Evolutionary conservation across 2,888 invertebrate genomes (phyloP).

Genomic region (Lissocephala sabroskyi): DNA sequence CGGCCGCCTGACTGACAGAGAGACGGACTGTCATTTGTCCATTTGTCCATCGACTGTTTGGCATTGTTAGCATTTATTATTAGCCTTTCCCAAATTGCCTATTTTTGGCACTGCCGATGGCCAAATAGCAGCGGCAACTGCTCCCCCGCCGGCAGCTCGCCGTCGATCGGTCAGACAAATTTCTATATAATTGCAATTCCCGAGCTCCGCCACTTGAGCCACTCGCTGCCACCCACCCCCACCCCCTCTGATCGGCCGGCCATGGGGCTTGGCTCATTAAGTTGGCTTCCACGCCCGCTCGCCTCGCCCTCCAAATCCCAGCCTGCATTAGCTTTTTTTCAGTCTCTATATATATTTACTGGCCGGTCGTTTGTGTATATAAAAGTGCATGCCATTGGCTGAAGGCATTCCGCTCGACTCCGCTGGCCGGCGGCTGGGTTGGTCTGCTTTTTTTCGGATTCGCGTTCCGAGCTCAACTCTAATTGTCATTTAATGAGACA

Average conservation of each 20-base stretch:
- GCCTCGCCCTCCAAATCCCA: constrained; percentile 18
- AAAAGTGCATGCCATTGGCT: constrained; percentile 55
- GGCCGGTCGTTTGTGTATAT: constrained; percentile 26
- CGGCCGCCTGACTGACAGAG: neutral
- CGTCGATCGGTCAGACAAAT: constrained; percentile 47
- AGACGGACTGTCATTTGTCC: too few relatives aligned
- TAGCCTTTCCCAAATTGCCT: constrained; percentile 61
- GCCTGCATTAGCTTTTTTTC: constrained; percentile 42
- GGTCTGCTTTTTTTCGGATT: constrained; percentile 13
- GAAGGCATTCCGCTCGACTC: constrained; percentile 36
- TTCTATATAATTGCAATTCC: constrained; percentile 53
- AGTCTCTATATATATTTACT: too few relatives aligned
- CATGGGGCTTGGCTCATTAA: constrained; percentile 1
- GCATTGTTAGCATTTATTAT: constrained; percentile 51
- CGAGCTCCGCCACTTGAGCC: constrained; percentile 22
- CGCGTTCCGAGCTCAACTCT: constrained; percentile 39
- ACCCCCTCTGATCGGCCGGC: neutral
- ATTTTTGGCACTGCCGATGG: constrained; percentile 53
- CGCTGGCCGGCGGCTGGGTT: constrained; percentile 13
- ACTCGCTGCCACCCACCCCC: neutral
- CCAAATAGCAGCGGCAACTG: constrained; percentile 29
- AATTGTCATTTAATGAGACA: constrained; percentile 67
- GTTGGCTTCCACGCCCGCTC: too few relatives aligned
- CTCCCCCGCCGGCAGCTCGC: neutral
- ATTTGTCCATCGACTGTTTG: neutral